These are phyloP conservation scores for Phyto melanocephala DNA, from an alignment of 2,888 invertebrate species.

Conservation along the genomic window DNA sequence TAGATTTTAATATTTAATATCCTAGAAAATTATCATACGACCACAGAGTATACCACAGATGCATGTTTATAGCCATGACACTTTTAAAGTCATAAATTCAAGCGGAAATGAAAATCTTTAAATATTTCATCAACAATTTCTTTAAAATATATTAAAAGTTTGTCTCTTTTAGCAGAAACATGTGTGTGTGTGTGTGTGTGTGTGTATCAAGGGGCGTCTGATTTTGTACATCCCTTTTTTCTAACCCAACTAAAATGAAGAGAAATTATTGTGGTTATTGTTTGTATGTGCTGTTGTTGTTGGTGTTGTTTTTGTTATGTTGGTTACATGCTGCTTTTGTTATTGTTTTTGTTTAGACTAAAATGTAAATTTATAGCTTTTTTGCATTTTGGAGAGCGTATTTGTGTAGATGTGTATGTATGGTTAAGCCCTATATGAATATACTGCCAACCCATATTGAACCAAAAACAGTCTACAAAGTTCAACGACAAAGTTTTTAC, in stretches of 20 bases:
- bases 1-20: too few relatives aligned
- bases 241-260: conserved; percentile 22
- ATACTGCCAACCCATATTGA: conserved; percentile 35
- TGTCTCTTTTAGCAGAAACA: neutral
- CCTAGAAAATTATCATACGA: too few relatives aligned
- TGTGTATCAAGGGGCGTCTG: neutral
- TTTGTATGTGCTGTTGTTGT: conserved; percentile 1
- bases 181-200: neutral
- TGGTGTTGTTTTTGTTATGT: conserved; percentile 19
- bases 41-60: too few relatives aligned
- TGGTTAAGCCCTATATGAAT: too few relatives aligned
- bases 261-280: conserved; percentile 59
- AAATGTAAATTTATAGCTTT: conserved; percentile 54
- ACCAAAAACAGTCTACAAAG: conserved; percentile 57
- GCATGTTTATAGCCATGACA: neutral
- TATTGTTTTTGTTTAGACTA: conserved; percentile 34
- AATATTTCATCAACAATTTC: neutral
- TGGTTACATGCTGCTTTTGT: conserved; percentile 29
- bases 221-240: neutral
- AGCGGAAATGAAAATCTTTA: conserved; percentile 29
- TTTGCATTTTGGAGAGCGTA: neutral
- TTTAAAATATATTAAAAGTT: neutral
- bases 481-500: conserved; percentile 62
- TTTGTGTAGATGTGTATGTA: neutral
- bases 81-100: conserved; percentile 45